Conservation (phyloP, 2,797 vertebrate genomes). For the Anas capensis region DNA sequence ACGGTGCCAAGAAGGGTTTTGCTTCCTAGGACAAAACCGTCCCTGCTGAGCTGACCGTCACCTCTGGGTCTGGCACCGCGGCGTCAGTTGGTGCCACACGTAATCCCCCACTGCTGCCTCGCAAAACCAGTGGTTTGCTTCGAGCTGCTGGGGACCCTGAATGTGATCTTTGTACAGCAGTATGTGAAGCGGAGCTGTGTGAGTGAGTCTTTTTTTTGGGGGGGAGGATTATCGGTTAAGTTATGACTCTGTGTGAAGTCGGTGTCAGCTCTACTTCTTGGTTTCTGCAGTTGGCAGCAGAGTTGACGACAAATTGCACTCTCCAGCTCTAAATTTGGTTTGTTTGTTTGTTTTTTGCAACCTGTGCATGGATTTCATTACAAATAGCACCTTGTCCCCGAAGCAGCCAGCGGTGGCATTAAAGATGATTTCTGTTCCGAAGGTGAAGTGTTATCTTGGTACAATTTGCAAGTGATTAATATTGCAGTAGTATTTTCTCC, state of each 20-base stretch:
- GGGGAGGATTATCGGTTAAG: background rate
- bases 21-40: background rate
- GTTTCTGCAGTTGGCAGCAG: background rate
- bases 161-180: fast-evolving
- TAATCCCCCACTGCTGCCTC: background rate
- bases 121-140: background rate
- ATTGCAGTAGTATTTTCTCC: background rate
- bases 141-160: background rate
- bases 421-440: background rate
- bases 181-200: fast-evolving
- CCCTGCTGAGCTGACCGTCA: background rate
- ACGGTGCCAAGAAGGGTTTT: background rate
- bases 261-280: fast-evolving
- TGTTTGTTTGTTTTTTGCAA: background rate
- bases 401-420: background rate
- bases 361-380: background rate
- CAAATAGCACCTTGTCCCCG: background rate
- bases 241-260: background rate
- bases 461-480: background rate
- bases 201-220: background rate
- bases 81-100: fast-evolving
- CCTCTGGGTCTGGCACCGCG: background rate
- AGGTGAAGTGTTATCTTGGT: background rate
- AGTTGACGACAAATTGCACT: background rate
- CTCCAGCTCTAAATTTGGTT: background rate